phyloP scores from a whole-genome alignment of 2,888 invertebrate genomes.

The Parnassius glacialis region DNA sequence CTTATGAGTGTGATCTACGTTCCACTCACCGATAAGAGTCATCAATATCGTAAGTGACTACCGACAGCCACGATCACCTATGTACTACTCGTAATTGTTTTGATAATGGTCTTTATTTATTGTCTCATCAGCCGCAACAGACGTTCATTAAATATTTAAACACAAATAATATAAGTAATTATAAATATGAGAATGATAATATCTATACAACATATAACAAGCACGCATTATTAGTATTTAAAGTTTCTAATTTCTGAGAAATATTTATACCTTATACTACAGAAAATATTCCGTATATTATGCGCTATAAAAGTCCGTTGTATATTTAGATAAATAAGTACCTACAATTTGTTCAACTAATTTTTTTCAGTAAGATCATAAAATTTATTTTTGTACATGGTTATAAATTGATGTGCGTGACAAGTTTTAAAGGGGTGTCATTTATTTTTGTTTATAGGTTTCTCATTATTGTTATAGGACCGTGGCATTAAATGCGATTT shows the following conservation, averaged over 20 bases:
- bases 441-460: no score
- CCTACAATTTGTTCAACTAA: no score
- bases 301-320: no score
- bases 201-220: no score
- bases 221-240: constrained; percentile 22
- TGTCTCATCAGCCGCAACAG: constrained; percentile 14
- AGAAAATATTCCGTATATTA: no score
- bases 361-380: no score
- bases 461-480: constrained; percentile 37
- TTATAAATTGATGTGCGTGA: no score
- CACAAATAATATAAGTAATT: constrained; percentile 8
- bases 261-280: no score
- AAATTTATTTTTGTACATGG: no score
- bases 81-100: constrained; percentile 14
- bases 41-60: constrained; percentile 73
- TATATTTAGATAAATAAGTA: no score
- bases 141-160: constrained; percentile 9
- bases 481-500: constrained; percentile 33
- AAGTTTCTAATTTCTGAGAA: not conserved
- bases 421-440: no score
- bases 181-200: no score
- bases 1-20: constrained; percentile 98
- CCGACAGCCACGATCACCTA: constrained; percentile 12
- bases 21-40: constrained; percentile 90
- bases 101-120: constrained; percentile 13